These are phyloP conservation scores for Oenanthe melanoleuca DNA, from an alignment of 2,113 vertebrate genomes.

Conservation along the genomic window DNA sequence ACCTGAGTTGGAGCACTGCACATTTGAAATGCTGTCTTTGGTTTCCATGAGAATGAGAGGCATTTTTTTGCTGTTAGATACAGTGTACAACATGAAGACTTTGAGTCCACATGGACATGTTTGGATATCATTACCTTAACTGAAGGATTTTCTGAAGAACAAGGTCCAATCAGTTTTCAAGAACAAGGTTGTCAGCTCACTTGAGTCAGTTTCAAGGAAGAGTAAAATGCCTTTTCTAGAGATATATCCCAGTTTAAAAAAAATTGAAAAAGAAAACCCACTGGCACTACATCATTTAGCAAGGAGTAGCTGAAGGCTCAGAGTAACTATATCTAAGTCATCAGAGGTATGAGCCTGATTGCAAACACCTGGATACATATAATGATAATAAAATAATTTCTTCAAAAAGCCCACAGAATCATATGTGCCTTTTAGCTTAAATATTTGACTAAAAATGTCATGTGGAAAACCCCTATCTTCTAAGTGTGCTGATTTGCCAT, in stretches of 20 bases:
- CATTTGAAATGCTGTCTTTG: background rate
- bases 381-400: background rate
- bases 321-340: background rate
- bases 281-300: background rate
- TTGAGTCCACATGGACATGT: background rate
- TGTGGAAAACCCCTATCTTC: background rate
- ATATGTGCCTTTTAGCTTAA: background rate
- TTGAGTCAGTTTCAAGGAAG: background rate
- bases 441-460: background rate
- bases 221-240: background rate
- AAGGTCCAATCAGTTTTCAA: background rate
- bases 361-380: background rate
- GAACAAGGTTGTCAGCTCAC: background rate
- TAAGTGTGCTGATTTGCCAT: too few species aligned
- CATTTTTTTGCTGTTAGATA: background rate
- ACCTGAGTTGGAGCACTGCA: fast-evolving
- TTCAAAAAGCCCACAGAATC: background rate
- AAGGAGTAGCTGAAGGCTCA: background rate
- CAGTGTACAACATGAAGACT: background rate
- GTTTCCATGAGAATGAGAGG: background rate
- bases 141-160: background rate
- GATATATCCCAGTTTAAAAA: background rate
- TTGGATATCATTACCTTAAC: background rate
- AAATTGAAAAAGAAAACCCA: background rate
- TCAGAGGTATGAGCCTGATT: background rate